Conservation (phyloP, 2,888 invertebrate species). For the Zygogramma bicolorata region DNA sequence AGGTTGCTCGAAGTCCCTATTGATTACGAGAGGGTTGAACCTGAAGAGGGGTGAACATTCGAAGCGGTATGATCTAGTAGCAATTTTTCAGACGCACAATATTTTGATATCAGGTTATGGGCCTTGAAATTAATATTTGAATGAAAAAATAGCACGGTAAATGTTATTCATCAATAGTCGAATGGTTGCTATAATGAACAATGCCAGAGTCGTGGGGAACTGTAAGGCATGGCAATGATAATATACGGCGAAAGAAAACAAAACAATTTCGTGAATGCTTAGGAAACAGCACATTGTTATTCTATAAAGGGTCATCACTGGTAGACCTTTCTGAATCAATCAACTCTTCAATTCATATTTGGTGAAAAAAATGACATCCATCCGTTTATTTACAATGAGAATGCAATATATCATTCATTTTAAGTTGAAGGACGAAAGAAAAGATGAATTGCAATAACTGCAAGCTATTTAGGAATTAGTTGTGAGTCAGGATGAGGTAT, state of each 20-base stretch:
- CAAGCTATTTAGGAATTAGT: background rate
- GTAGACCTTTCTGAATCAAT: background rate
- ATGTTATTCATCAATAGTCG: no score
- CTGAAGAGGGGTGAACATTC: no score
- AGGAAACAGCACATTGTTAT: background rate
- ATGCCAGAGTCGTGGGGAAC: no score
- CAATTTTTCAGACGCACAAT: no score
- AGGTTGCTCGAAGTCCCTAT: no score
- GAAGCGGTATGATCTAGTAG: no score
- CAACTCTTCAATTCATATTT: background rate
- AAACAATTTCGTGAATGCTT: background rate
- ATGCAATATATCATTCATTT: background rate
- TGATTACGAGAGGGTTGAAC: no score
- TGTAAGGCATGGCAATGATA: no score
- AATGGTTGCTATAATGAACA: no score
- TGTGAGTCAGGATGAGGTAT: background rate
- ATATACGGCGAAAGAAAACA: background rate
- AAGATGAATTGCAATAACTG: background rate
- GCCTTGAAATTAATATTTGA: no score
- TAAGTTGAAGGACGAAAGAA: background rate
- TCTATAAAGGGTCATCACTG: background rate
- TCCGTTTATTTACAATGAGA: background rate
- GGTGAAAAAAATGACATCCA: background rate
- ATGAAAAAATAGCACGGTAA: no score
- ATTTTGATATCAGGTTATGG: no score